phyloP scores from a whole-genome alignment of 2,888 invertebrate species.

The Meganola albula region DNA sequence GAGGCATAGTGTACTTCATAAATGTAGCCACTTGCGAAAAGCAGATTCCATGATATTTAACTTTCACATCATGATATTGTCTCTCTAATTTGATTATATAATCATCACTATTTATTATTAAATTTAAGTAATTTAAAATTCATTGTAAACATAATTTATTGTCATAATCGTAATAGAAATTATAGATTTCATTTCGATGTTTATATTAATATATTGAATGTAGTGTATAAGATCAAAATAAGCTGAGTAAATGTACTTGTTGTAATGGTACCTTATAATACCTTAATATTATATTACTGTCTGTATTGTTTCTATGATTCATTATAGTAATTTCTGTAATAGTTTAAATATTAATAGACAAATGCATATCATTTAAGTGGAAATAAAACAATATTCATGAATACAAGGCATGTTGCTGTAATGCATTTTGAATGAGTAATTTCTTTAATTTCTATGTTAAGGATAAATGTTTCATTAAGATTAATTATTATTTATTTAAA shows the following conservation, averaged over 20 bases:
- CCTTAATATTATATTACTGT: conserved; percentile 55
- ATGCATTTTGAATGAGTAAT: conserved; percentile 67
- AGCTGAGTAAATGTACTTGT: conserved; percentile 67
- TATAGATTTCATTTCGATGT: conserved; percentile 75
- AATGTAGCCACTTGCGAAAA: conserved; percentile 32
- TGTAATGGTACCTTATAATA: conserved; percentile 38
- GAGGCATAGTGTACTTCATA: conserved; percentile 8
- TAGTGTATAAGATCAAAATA: conserved; percentile 67
- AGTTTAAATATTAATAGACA: conserved; percentile 70
- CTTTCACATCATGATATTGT: conserved; percentile 68
- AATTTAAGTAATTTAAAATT: conserved; percentile 73
- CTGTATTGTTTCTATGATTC: conserved; percentile 60
- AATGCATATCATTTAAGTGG: conserved; percentile 68
- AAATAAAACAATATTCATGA: conserved; percentile 49
- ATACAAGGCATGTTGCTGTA: conserved; percentile 53
- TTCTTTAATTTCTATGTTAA: conserved; percentile 58
- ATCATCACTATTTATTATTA: conserved; percentile 74
- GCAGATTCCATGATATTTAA: conserved; percentile 39
- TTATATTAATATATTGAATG: conserved; percentile 66
- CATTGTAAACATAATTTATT: conserved; percentile 71
- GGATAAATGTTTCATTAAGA: conserved; percentile 73
- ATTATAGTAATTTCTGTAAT: conserved; percentile 61
- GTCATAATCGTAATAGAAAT: conserved; percentile 68
- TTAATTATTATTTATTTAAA: conserved; percentile 74
- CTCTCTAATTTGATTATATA: conserved; percentile 72